These are phyloP conservation scores for Erithacus rubecula DNA, from an alignment of 2,797 vertebrate genomes.

Conservation along the genomic window DNA sequence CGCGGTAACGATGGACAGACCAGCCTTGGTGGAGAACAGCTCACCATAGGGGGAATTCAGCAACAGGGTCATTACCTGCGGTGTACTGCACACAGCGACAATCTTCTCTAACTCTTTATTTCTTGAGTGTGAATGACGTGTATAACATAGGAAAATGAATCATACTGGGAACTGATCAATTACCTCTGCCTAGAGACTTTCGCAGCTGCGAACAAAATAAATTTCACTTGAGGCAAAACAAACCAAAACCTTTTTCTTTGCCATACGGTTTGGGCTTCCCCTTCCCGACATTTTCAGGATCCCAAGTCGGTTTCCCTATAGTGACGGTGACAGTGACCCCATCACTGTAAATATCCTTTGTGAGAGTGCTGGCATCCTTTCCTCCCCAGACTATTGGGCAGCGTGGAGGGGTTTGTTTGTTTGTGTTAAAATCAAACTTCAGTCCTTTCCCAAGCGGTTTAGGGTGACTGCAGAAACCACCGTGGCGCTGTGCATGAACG, in stretches of 20 bases:
- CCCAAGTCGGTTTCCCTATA: background rate
- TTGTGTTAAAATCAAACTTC: background rate
- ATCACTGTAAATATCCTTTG: fast-evolving
- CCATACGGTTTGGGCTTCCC: background rate
- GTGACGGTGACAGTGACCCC: fast-evolving
- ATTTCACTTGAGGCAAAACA: background rate
- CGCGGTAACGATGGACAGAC: fast-evolving
- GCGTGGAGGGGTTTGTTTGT: fast-evolving
- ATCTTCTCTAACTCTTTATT: fast-evolving
- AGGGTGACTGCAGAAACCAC: background rate
- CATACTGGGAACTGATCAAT: background rate
- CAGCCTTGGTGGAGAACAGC: fast-evolving
- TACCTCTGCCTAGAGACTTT: background rate
- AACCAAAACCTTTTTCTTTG: fast-evolving
- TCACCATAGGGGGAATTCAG: background rate
- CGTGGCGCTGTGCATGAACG: fast-evolving
- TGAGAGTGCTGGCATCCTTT: fast-evolving
- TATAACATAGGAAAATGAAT: fast-evolving
- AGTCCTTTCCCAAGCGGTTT: background rate
- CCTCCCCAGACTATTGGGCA: fast-evolving
- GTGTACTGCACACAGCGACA: fast-evolving
- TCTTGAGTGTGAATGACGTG: fast-evolving
- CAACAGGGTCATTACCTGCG: background rate
- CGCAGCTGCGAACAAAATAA: background rate
- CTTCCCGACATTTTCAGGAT: background rate